A percentile compares a stretch with the other conserved stretches of the same genome.
These are phyloP conservation scores for Ornithoptera alexandrae DNA, from an alignment of 2,888 invertebrate species.

Conservation along the genomic window DNA sequence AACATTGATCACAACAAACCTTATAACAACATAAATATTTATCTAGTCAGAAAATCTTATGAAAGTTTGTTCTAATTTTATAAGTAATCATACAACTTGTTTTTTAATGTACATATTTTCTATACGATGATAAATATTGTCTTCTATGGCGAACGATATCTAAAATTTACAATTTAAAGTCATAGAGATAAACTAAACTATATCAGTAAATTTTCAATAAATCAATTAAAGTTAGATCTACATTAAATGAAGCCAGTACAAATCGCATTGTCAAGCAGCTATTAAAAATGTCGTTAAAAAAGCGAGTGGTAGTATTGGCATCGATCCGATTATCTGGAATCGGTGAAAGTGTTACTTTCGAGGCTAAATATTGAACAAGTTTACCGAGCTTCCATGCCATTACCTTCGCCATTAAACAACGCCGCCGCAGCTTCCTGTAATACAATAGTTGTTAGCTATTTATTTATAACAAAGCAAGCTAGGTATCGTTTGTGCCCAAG, in stretches of 20 bases:
- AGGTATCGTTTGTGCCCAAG: not conserved
- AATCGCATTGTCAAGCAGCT: too few relatives aligned
- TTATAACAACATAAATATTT: too few relatives aligned
- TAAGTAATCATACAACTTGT: not conserved
- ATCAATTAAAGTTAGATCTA: not conserved
- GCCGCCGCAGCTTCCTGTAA: slow-evolving; percentile 29
- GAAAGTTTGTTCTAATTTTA: too few relatives aligned
- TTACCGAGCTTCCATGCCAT: slow-evolving; percentile 31
- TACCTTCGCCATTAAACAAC: slow-evolving; percentile 28
- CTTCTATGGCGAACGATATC: not conserved
- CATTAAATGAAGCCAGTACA: too few relatives aligned
- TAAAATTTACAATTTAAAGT: not conserved
- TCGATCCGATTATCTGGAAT: slow-evolving; percentile 26
- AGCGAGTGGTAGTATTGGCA: slow-evolving; percentile 5
- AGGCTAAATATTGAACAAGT: slow-evolving; percentile 31
- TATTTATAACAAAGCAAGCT: slow-evolving; percentile 10
- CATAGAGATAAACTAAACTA: not conserved
- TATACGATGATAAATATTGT: too few relatives aligned
- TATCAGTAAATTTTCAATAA: not conserved
- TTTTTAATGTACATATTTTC: too few relatives aligned
- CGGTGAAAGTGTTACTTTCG: slow-evolving; percentile 43
- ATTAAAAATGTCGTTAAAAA: not conserved
- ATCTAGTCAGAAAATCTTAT: too few relatives aligned
- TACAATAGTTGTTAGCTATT: slow-evolving; percentile 19
- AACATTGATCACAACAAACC: not conserved